phyloP scores from a whole-genome alignment of 2,113 vertebrate genomes.

The Gasterosteus nipponicus region DNA sequence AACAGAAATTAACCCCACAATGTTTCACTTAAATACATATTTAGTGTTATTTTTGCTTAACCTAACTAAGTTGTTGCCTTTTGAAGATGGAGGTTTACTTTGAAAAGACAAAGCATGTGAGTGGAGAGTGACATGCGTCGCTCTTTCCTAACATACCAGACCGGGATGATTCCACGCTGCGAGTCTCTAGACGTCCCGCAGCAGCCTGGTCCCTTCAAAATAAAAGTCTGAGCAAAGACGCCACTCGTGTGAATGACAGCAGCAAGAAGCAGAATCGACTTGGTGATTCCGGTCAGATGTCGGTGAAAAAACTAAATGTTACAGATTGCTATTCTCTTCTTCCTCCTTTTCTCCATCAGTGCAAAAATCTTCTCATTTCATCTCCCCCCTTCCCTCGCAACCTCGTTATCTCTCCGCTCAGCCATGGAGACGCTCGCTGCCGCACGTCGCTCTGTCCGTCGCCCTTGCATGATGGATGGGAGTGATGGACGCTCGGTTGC shows the following conservation, averaged over 20 bases:
- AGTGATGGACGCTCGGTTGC: constrained; percentile 66
- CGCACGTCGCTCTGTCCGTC: constrained; percentile 62
- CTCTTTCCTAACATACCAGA: no score
- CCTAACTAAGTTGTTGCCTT: no score
- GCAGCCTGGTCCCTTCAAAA: not conserved
- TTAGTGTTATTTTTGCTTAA: no score
- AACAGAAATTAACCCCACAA: no score
- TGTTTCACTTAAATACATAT: no score
- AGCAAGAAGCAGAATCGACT: not conserved
- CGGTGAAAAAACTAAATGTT: not conserved
- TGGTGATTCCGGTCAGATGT: not conserved
- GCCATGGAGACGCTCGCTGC: constrained; percentile 58
- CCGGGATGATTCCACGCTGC: no score
- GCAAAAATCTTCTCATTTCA: not conserved
- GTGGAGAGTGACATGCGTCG: no score
- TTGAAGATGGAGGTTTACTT: no score
- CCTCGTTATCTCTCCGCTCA: constrained; percentile 60
- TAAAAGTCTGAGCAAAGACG: not conserved
- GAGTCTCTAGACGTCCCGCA: no score
- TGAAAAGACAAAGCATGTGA: no score
- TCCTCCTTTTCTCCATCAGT: not conserved
- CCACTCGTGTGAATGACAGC: not conserved
- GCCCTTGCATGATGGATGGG: constrained; percentile 76
- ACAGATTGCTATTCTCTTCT: no score
- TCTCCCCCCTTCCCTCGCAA: not conserved